Conservation (phyloP, 2,797 vertebrate species). For the Falco naumanni region DNA sequence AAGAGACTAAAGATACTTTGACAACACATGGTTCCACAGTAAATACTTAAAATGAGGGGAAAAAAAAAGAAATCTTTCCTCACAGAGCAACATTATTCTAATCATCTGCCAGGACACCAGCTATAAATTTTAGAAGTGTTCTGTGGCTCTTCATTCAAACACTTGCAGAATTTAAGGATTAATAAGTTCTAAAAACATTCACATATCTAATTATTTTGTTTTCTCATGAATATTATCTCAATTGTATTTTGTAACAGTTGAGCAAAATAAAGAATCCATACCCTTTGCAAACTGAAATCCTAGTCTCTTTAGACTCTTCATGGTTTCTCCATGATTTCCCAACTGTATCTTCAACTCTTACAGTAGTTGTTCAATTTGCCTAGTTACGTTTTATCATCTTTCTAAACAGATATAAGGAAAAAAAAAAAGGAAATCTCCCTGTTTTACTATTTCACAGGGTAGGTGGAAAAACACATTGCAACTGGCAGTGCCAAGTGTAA, state of each 20-base stretch:
- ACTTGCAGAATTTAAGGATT: neutral
- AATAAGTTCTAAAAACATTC: neutral
- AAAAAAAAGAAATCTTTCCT: rapidly evolving
- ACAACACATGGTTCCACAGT: neutral
- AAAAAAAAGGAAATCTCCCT: neutral
- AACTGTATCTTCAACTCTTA: neutral
- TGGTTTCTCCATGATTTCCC: neutral
- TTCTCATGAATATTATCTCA: neutral
- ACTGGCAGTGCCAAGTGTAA: neutral
- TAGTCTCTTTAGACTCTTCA: neutral
- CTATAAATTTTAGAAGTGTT: neutral
- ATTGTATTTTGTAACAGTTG: neutral
- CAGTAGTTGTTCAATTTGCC: neutral
- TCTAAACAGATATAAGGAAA: neutral
- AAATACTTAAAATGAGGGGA: neutral
- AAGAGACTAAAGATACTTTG: neutral
- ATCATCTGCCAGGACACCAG: neutral
- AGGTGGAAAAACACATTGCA: neutral
- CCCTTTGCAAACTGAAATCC: neutral
- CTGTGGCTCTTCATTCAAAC: neutral
- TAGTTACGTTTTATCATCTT: neutral
- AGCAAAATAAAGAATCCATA: neutral
- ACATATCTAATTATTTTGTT: neutral
- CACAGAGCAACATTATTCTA: neutral
- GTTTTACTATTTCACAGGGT: neutral